phyloP scores from a whole-genome alignment of 2,888 invertebrate species.

The Drosophila affinis region DNA sequence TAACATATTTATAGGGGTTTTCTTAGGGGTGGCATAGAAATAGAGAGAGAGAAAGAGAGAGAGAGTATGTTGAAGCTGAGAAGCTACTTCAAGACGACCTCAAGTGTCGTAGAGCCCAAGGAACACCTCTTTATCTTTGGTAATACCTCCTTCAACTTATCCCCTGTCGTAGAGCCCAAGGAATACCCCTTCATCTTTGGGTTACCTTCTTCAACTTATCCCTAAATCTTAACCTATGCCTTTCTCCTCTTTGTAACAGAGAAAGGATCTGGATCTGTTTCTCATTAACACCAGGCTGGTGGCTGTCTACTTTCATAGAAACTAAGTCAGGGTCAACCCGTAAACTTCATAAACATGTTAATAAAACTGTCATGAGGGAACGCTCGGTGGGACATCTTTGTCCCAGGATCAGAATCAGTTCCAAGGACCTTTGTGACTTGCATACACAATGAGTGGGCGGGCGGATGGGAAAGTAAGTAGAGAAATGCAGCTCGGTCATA shows the following conservation, averaged over 20 bases:
- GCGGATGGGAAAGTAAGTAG: conserved; percentile 1
- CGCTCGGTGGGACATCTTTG: conserved; percentile 69
- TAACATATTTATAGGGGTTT: background rate
- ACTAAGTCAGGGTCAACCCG: conserved; percentile 26
- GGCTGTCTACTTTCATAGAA: conserved; percentile 6
- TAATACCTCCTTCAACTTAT: background rate
- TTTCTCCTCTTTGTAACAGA: background rate
- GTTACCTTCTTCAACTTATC: background rate
- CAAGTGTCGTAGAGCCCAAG: too few relatives aligned
- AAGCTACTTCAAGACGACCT: too few relatives aligned
- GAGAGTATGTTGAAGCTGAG: too few relatives aligned
- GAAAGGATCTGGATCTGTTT: conserved; percentile 23
- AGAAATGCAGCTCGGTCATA: conserved; percentile 56
- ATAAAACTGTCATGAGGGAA: conserved; percentile 78
- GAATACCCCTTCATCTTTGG: too few relatives aligned
- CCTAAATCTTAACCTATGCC: background rate
- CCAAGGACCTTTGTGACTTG: conserved; percentile 60
- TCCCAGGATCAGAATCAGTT: conserved; percentile 14
- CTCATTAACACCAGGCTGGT: conserved; percentile 10
- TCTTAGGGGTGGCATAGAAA: background rate
- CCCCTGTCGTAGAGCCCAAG: too few relatives aligned
- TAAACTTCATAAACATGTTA: conserved; percentile 63
- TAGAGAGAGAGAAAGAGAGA: too few relatives aligned
- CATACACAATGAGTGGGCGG: conserved; percentile 51
- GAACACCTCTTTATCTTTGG: too few relatives aligned